Evolutionary conservation across 2,888 invertebrate genomes (phyloP).

Genomic region (Punctoribates punctum): DNA sequence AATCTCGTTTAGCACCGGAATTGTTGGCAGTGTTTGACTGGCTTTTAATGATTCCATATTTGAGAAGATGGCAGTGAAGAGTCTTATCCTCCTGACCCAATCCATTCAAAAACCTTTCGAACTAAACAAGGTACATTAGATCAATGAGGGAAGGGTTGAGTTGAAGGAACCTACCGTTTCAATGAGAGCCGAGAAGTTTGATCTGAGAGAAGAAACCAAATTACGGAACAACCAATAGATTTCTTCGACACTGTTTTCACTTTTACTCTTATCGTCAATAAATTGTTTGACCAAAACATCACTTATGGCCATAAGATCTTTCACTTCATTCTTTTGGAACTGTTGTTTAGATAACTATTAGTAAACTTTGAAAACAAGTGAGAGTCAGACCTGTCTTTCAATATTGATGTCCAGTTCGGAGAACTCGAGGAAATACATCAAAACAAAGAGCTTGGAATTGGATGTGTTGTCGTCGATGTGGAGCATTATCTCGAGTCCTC

Average conservation of each 20-base stretch:
- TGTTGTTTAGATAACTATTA: background rate
- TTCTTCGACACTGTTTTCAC: slow-evolving; percentile 57
- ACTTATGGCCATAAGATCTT: slow-evolving; percentile 36
- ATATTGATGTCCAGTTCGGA: slow-evolving; percentile 62
- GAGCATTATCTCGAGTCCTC: slow-evolving; percentile 37
- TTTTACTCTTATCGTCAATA: slow-evolving; percentile 15
- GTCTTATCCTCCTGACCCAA: slow-evolving; percentile 74
- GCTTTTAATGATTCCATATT: slow-evolving; percentile 32
- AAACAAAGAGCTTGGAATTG: slow-evolving; percentile 65
- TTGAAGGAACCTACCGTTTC: slow-evolving; percentile 27
- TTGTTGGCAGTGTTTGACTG: background rate
- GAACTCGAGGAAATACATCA: slow-evolving; percentile 76
- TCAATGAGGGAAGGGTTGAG: too few species aligned
- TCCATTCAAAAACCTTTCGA: slow-evolving; percentile 47
- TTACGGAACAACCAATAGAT: slow-evolving; percentile 77
- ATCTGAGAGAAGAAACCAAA: slow-evolving; percentile 54
- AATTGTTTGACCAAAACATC: slow-evolving; percentile 40
- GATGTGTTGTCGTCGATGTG: slow-evolving; percentile 58
- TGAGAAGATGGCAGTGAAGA: slow-evolving; percentile 39
- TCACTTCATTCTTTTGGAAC: slow-evolving; percentile 35
- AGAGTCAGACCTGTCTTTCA: slow-evolving; percentile 55
- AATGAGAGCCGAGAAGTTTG: slow-evolving; percentile 25
- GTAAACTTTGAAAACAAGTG: slow-evolving; percentile 53
- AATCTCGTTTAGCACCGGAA: background rate
- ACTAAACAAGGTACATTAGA: slow-evolving; percentile 41